phyloP scores from a whole-genome alignment of 2,113 vertebrate species.

The Bettongia penicillata region DNA sequence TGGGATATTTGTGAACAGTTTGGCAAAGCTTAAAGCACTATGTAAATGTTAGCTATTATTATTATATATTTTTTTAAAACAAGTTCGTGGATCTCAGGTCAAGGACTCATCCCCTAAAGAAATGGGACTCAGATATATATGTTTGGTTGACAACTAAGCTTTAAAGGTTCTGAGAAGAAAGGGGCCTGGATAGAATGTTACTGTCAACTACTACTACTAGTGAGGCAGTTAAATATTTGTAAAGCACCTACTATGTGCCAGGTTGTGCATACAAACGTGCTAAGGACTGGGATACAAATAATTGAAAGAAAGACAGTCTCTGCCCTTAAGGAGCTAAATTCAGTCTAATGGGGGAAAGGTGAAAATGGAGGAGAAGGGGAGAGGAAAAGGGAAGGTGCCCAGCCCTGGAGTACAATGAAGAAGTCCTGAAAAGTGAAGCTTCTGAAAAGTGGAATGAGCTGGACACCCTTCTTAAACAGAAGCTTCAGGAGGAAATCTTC shows the following conservation, averaged over 20 bases:
- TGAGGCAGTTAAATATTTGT: not conserved
- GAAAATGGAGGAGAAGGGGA: not conserved
- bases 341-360: not conserved
- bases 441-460: not conserved
- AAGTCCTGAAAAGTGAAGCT: not conserved
- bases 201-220: not conserved
- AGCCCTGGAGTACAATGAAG: not conserved
- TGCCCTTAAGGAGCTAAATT: not conserved
- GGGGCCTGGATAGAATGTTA: not conserved
- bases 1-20: not conserved
- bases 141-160: not conserved
- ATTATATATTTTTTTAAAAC: not conserved
- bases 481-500: not conserved
- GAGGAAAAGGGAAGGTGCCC: not conserved
- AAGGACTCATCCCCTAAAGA: not conserved
- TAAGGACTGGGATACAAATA: not conserved
- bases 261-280: not conserved
- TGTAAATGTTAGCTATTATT: too few relatives aligned
- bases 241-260: not conserved
- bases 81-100: not conserved
- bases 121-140: not conserved
- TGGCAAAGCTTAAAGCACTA: not conserved
- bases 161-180: not conserved
- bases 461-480: not conserved
- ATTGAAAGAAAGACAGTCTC: not conserved